phyloP scores from a whole-genome alignment of 2,888 invertebrate species.

The Ptilodon capucinus region DNA sequence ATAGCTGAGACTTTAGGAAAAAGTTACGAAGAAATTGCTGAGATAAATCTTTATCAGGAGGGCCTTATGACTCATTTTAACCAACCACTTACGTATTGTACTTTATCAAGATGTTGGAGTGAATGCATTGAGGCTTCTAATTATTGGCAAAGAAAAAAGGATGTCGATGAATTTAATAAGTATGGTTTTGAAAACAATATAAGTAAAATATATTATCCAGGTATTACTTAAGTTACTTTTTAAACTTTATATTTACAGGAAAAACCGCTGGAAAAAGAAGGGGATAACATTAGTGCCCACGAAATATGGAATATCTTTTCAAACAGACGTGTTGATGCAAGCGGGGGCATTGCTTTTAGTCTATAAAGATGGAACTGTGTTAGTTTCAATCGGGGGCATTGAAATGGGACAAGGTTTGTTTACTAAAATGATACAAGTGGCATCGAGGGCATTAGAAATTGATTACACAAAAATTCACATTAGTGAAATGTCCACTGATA shows the following conservation, averaged over 20 bases:
- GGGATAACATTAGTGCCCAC: conserved; percentile 89
- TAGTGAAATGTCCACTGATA: conserved; percentile 89
- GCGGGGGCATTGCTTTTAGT: conserved; percentile 90
- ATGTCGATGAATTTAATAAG: conserved; percentile 88
- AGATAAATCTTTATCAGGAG: conserved; percentile 90
- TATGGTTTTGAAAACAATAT: no score
- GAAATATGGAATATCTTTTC: conserved; percentile 90
- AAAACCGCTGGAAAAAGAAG: conserved; percentile 89
- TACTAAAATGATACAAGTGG: conserved; percentile 94
- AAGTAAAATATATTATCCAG: no score
- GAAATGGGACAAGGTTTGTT: conserved; percentile 97
- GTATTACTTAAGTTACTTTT: no score
- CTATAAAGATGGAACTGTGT: conserved; percentile 90
- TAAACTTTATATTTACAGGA: conserved; percentile 76
- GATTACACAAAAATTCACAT: conserved; percentile 86
- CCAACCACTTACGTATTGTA: conserved; percentile 88
- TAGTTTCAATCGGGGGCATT: conserved; percentile 90
- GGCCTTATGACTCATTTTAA: conserved; percentile 91
- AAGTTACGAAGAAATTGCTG: conserved; percentile 84
- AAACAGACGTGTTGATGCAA: conserved; percentile 86
- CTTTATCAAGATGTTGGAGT: conserved; percentile 87
- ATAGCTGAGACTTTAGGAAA: conserved; percentile 86
- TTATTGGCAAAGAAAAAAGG: conserved; percentile 82
- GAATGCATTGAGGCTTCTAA: conserved; percentile 87
- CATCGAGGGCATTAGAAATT: conserved; percentile 85